These are phyloP conservation scores for Drosophila busckii DNA, from an alignment of 1,140 invertebrate genomes.

Conservation along the genomic window DNA sequence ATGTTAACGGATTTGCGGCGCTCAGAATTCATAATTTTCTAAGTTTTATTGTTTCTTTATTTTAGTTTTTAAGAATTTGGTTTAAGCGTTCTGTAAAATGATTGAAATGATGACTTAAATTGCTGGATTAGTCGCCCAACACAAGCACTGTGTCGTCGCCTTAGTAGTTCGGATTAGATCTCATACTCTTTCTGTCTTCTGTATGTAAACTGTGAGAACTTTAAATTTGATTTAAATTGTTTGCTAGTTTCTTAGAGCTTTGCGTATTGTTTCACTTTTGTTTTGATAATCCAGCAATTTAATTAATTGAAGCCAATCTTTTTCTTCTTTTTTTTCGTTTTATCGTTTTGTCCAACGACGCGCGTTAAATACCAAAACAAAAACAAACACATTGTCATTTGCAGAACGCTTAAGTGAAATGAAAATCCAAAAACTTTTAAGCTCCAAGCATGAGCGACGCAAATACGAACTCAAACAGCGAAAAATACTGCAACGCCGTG, in stretches of 20 bases:
- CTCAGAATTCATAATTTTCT: too few relatives aligned
- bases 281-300: slow-evolving; percentile 70
- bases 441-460: slow-evolving; percentile 53
- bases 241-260: slow-evolving; percentile 24
- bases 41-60: background rate
- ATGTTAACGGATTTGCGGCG: too few relatives aligned
- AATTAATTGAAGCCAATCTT: slow-evolving; percentile 71
- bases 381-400: slow-evolving; percentile 55
- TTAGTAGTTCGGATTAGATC: slow-evolving; percentile 32
- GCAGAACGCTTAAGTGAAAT: slow-evolving; percentile 75
- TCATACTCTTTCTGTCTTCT: background rate
- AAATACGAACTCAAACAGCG: slow-evolving; percentile 51
- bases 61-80: background rate
- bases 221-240: slow-evolving; percentile 8
- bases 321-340: slow-evolving; percentile 68
- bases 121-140: slow-evolving; percentile 56
- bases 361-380: slow-evolving; percentile 35
- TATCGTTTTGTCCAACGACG: slow-evolving; percentile 59
- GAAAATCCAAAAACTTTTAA: slow-evolving; percentile 56
- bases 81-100: slow-evolving; percentile 54
- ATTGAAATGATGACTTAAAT: slow-evolving; percentile 47
- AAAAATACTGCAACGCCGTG: slow-evolving; percentile 7
- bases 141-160: slow-evolving; percentile 61
- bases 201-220: too few relatives aligned
- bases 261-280: slow-evolving; percentile 39